Base-by-base conservation (phyloP, 2,888 invertebrate species). In the Pseudococcus longispinus region DNA sequence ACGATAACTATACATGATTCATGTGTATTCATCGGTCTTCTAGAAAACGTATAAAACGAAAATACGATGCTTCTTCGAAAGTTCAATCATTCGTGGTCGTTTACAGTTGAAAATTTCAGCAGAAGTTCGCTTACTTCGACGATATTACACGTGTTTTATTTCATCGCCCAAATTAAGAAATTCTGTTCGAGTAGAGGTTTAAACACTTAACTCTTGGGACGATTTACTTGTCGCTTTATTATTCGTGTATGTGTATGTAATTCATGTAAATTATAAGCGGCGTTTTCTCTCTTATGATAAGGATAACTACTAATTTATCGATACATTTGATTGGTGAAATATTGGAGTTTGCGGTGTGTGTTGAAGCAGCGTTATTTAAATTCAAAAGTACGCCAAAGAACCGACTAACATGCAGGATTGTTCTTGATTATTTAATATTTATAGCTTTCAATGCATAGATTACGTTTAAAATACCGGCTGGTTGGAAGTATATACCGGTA, bases 361-460 rank as follows among this genome's bases (percentile, higher is more conserved):
- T 37, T 37, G 2, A 37, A 37, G 37, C 9, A 37, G 8, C 37
- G n/a, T 9, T 60, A 60, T 60, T 60, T 60, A 60, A 60, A 60
- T 60, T 60, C 23, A 60, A 60, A 60, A 60, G 20, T 60, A 60
- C 60, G 23, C 23, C 11, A 6, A 37, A 23, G 60, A 51, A n/a
- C 8, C 23, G 60, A 60, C n/a, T 51, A 60, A 11, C 20, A 60
- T 23, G 1, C 11, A 60, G 60, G 11, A 60, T 42, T 80, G 26
- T 42, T 37, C 77, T 80, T 37, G 77, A 80, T 80, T 42, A 80
- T 80, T 80, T 80, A 80, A 70, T 70, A 70, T 70, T 70, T 70
- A 70, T 80, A 42, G 37, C 77, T 80, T 37, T 80, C 77, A 74
- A 32, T 74, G 37, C 77, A 80, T 42, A 80, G 37, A 37, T 42